These are phyloP conservation scores for Leucophenga maculata DNA, from an alignment of 2,888 invertebrate genomes.

Conservation along the genomic window DNA sequence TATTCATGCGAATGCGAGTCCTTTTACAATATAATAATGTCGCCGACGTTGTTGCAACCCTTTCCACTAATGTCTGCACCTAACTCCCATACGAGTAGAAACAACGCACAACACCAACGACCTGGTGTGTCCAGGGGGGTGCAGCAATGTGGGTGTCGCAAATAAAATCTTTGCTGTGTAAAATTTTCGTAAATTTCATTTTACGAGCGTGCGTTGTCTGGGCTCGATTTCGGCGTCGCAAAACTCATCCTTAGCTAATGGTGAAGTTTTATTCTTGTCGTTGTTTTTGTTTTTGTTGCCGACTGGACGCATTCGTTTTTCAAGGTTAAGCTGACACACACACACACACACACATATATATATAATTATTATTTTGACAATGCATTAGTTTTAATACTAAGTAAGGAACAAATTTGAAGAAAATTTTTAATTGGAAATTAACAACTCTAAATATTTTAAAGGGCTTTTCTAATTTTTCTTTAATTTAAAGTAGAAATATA, in stretches of 20 bases:
- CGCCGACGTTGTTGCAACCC: constrained; percentile 39
- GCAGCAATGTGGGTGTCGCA: constrained; percentile 14
- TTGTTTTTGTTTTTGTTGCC: constrained; percentile 24
- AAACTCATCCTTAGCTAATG: not conserved
- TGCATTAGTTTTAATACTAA: too few relatives aligned
- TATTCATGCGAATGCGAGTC: not conserved
- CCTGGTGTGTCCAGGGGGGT: not conserved
- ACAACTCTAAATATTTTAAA: too few relatives aligned
- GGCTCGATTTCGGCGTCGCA: constrained; percentile 45
- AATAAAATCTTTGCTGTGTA: constrained; percentile 30
- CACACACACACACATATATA: constrained; percentile 32
- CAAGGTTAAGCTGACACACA: constrained; percentile 63
- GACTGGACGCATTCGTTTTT: constrained; percentile 70
- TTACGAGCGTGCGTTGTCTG: constrained; percentile 44
- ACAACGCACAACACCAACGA: not conserved
- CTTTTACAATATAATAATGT: constrained; percentile 43
- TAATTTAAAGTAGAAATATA: too few relatives aligned
- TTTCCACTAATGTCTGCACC: constrained; percentile 45
- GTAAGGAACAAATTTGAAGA: too few relatives aligned
- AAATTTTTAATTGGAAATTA: too few relatives aligned
- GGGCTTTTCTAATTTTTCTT: too few relatives aligned
- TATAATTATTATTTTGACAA: too few relatives aligned
- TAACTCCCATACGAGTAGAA: not conserved
- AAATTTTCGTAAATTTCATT: constrained; percentile 62
- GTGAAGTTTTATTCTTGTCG: constrained; percentile 7